Base-by-base conservation (phyloP, 2,113 vertebrate species). In the Pyxicephalus adspersus region DNA sequence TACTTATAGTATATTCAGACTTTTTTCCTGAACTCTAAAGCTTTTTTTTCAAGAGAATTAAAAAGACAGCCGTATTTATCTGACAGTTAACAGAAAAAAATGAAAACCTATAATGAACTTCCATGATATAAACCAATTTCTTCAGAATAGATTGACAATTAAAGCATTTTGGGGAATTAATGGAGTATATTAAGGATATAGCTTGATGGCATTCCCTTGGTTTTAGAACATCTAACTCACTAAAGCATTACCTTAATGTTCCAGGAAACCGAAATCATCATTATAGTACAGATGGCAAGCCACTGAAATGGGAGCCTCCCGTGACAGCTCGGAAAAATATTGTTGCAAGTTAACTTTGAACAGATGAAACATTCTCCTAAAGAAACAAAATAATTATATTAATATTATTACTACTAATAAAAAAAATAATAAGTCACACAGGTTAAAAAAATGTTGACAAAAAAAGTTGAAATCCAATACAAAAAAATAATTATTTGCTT, bases 41-140 rank as follows among this genome's bases (percentile, higher is more conserved):
- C 38, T 15, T 13, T 45, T 13, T n/a, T 13, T 45, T 45, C 8
- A 45, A 13, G 1, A 45, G 1, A 15, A 13, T 13, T 13, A 45
- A 45, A 45, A 38, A 38, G 2, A 45, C 38, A 45, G 38, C 38
- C 34, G 1, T 45, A 13, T 45, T 45, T 2, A 45, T 45, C 38
- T 13, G 38, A 45, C 38, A 45, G 38, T 15, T 45, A 45, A 45
- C 38, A 45, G 38, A 45, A 45, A 45, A 38, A 45, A 45, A 60
- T 11, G n/a, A 60, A 11, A 64, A 31, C 26, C 26, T 7, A 29
- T 29, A 64, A 64, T 63, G 25, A 64, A 29, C 17, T 29, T 64
- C 63, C 29, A 28, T 64, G 29, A 29, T 29, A 31, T 64, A 64
- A 64, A 64, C 26, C 63, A 64, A 29, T 64, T 29, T 18, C 63